Conservation (phyloP, 2,888 invertebrate genomes). For the Lasioglossum oenotherae region DNA sequence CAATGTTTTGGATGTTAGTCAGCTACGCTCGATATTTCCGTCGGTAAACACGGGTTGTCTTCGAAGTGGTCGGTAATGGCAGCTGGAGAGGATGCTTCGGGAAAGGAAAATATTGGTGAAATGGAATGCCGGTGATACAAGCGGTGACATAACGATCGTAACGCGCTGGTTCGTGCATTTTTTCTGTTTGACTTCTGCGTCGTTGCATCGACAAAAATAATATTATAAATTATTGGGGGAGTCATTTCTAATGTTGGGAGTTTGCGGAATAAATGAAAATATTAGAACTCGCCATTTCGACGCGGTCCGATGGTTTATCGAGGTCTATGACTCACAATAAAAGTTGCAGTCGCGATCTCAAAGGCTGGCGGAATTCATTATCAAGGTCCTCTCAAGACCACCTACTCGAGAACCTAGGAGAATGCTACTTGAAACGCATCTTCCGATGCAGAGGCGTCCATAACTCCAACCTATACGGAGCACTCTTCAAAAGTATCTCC, state of each 20-base stretch:
- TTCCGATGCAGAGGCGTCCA: background rate
- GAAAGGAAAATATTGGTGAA: background rate
- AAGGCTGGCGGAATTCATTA: background rate
- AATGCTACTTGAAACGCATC: constrained; percentile 10
- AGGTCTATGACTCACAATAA: background rate
- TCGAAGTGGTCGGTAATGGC: background rate
- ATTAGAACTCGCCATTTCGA: background rate
- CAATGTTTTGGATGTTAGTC: constrained; percentile 19
- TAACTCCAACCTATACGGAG: background rate
- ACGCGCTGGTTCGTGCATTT: background rate
- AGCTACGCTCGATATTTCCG: constrained; percentile 7
- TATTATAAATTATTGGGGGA: background rate
- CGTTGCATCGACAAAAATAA: background rate
- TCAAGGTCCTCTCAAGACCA: constrained; percentile 5
- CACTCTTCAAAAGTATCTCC: background rate
- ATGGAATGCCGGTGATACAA: background rate
- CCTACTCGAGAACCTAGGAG: background rate
- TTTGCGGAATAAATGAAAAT: background rate
- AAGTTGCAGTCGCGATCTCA: background rate
- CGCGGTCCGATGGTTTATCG: background rate
- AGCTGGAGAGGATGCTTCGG: background rate
- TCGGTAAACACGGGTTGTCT: background rate
- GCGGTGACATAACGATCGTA: background rate
- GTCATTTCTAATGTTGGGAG: background rate
- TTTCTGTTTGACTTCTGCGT: background rate